These are phyloP conservation scores for Nyctibius grandis DNA, from an alignment of 2,797 vertebrate species.

Conservation along the genomic window DNA sequence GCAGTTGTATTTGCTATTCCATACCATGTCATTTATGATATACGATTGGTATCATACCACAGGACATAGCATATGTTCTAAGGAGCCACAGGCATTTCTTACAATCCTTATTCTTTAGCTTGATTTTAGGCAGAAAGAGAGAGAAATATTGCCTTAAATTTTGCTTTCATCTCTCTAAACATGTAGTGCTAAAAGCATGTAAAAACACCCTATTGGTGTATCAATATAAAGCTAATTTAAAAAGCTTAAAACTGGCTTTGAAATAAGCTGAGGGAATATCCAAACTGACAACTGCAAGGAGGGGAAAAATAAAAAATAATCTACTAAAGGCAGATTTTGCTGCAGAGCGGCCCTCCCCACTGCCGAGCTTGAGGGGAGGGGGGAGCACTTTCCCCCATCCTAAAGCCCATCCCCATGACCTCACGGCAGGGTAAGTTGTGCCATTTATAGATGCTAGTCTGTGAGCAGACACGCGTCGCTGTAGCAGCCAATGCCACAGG, in stretches of 20 bases:
- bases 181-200: neutral
- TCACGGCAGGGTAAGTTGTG: rapidly evolving
- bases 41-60: neutral
- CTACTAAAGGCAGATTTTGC: neutral
- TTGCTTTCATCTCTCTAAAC: neutral
- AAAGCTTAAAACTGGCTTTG: neutral
- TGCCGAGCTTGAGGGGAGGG: rapidly evolving
- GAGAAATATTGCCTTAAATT: neutral
- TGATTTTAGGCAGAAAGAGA: neutral
- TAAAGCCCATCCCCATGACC: neutral
- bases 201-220: neutral
- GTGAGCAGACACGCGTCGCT: neutral
- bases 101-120: neutral
- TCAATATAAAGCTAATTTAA: neutral
- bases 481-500: neutral
- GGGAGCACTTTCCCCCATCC: neutral
- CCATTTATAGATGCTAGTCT: neutral
- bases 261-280: neutral
- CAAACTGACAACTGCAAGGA: neutral
- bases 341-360: neutral
- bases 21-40: neutral
- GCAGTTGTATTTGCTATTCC: neutral
- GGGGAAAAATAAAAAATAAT: neutral
- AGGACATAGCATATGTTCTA: neutral
- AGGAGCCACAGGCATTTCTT: neutral